These are phyloP conservation scores for Hyles vespertilio DNA, from an alignment of 1,140 invertebrate genomes.

Conservation along the genomic window DNA sequence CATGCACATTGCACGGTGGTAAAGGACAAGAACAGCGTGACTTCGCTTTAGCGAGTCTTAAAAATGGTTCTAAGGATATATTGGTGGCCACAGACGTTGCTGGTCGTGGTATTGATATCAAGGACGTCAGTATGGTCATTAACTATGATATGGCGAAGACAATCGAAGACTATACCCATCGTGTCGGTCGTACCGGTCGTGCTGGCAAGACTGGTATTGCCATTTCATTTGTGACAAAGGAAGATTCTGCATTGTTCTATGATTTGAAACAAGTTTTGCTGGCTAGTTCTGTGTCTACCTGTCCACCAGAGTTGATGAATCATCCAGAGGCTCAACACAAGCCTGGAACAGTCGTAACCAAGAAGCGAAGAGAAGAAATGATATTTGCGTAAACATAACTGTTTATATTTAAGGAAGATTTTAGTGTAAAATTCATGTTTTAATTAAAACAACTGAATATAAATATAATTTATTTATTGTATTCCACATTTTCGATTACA, in stretches of 20 bases:
- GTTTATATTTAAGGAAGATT: not conserved
- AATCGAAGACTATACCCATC: conserved; percentile 99
- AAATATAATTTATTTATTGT: conserved; percentile 3
- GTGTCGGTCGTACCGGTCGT: conserved; percentile 98
- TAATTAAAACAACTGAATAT: not conserved
- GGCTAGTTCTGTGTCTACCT: conserved; percentile 94
- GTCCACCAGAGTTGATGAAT: conserved; percentile 97
- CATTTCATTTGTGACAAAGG: conserved; percentile 97
- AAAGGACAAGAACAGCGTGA: conserved; percentile 99
- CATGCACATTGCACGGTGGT: conserved; percentile 98
- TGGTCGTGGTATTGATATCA: conserved; percentile 99
- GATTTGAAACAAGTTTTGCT: conserved; percentile 96
- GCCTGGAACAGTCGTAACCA: conserved; percentile 96
- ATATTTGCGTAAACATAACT: conserved; percentile 84
- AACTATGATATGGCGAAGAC: conserved; percentile 99
- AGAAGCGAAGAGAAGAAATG: conserved; percentile 95
- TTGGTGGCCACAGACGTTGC: conserved; percentile 99
- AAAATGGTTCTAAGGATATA: conserved; percentile 96
- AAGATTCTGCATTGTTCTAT: conserved; percentile 96
- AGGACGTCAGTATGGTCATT: conserved; percentile 98
- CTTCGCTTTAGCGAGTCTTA: conserved; percentile 96
- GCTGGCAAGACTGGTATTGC: conserved; percentile 98
- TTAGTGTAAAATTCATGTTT: not conserved
- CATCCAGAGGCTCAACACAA: conserved; percentile 99
- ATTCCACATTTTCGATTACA: conserved; percentile 6